These are phyloP conservation scores for Esox lucius DNA, from an alignment of 2,797 vertebrate genomes.

Conservation along the genomic window DNA sequence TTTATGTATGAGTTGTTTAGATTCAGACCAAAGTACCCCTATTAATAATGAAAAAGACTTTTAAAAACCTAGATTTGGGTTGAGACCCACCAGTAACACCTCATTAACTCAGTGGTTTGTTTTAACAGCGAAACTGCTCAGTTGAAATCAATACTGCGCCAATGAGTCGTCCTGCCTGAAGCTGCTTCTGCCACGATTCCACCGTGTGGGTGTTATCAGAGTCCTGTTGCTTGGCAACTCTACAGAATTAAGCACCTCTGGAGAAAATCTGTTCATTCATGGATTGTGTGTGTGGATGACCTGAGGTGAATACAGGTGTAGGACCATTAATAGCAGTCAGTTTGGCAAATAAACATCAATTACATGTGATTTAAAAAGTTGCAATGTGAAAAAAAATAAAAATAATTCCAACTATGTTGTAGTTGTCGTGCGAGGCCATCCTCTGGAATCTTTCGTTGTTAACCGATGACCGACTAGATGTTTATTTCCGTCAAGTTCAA, in stretches of 20 bases:
- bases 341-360: background rate
- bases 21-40: no score
- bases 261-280: constrained; percentile 1
- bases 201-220: constrained; percentile 67
- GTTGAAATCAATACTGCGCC: background rate
- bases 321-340: background rate
- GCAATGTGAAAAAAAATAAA: no score
- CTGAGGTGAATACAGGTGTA: constrained; percentile 28
- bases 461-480: no score
- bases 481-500: background rate
- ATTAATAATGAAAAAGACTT: no score
- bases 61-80: no score
- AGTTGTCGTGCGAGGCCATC: no score
- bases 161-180: constrained; percentile 10
- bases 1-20: no score
- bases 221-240: constrained; percentile 69
- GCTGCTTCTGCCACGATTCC: constrained; percentile 39
- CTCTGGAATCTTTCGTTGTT: no score
- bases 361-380: no score
- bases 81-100: background rate
- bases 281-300: constrained; percentile 41
- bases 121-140: background rate
- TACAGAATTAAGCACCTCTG: constrained; percentile 44
- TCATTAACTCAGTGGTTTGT: background rate
- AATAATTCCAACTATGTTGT: no score